These are phyloP conservation scores for Henricia sp. DNA, from an alignment of 53 echinoderm and acorn worm species.

Conservation along the genomic window DNA sequence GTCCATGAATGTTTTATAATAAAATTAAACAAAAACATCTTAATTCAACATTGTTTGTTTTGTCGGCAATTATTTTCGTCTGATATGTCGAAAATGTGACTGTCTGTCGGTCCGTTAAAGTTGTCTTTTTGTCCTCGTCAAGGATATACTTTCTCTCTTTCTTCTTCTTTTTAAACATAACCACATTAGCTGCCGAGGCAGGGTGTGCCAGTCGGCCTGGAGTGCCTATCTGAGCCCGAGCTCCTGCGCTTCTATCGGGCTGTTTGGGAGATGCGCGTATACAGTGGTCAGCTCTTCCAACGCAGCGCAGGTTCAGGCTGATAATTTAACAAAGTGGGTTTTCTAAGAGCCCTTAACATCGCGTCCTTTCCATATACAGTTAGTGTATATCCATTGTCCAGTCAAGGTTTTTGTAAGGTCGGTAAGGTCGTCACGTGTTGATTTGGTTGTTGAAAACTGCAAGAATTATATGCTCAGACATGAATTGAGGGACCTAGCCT, in stretches of 20 bases:
- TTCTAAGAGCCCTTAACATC: too few relatives aligned
- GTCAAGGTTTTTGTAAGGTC: too few relatives aligned
- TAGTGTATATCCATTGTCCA: too few relatives aligned
- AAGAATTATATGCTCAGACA: too few relatives aligned
- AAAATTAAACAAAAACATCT: not conserved
- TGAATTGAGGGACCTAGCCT: too few relatives aligned
- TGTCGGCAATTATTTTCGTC: not conserved
- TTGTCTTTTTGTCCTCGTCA: slow-evolving; percentile 15
- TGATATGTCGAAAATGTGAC: not conserved
- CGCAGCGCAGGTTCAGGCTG: too few relatives aligned
- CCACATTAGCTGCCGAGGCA: not conserved
- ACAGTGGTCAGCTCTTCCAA: not conserved
- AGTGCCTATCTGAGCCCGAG: not conserved
- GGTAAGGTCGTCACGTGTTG: too few relatives aligned
- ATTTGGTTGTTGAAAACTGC: too few relatives aligned
- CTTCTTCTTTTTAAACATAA: too few relatives aligned
- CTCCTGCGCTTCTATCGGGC: not conserved
- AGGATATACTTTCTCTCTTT: not conserved
- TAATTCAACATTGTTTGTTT: not conserved
- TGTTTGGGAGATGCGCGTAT: not conserved
- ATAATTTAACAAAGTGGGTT: too few relatives aligned
- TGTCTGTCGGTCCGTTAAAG: not conserved
- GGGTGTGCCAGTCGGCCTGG: not conserved
- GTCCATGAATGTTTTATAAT: not conserved
- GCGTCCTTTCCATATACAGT: too few relatives aligned